Base-by-base conservation (phyloP, 2,797 vertebrate genomes). In the Naso thynnoides region DNA sequence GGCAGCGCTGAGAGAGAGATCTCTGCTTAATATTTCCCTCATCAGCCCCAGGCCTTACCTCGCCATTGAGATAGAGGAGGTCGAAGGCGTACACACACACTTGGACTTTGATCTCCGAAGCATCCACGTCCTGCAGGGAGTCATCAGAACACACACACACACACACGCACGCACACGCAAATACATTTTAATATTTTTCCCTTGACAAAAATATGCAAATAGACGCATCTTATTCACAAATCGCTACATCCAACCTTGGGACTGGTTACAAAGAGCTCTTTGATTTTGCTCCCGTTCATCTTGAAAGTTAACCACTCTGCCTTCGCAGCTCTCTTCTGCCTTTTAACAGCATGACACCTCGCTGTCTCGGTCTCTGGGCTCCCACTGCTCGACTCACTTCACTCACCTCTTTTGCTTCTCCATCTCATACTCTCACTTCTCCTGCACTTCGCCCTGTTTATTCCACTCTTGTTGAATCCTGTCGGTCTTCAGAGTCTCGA, bases 21-120 rank as follows among this genome's bases (percentile, higher is more conserved):
- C 54, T 64, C 58, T 58, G 78, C 55, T 53, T 69, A 66, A 80
- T 39, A 36, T 26, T 82, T 59, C 57, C 55, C 72, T 70, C 71
- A 45, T 54, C 54, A 70, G 36, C 45, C 27, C n/a, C 4, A 0
- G 48, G 55, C 38, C 95, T 95, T 86, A 97, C 97, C 95, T 96
- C 93, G 71, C 97, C 97, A 0, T 97, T 97, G 53, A 97, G 93
- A 83, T 95, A 98, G 52, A 98, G 95, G 72, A 98, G 94, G 90
- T 97, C 96, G 1, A 98, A 98, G 82, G 96, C 96, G 0, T 97
- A 98, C 24, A 98, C 89, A 19, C 97, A 98, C 77, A 98, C 96
- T 78, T 98, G 96, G 72, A 98, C 97, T 89, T 96, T 96, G 87
- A 98, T 97, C 68, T 96, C 96, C 0, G 96, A 92, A 0, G 96